These are phyloP conservation scores for Lepidurus packardi DNA, from an alignment of 1,140 invertebrate species.

Conservation along the genomic window DNA sequence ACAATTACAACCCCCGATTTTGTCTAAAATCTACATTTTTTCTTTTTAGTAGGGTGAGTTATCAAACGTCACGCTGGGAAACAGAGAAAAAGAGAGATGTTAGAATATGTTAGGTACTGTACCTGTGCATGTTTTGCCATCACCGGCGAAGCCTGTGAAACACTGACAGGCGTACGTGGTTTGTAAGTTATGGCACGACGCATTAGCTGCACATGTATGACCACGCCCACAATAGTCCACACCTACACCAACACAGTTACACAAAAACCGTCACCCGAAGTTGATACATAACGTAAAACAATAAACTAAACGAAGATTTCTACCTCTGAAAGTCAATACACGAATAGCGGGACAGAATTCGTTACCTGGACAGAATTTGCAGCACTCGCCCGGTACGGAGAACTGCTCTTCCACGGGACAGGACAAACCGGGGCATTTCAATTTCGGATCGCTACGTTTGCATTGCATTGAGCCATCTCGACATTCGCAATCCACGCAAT, in stretches of 20 bases:
- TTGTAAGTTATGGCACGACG: conserved; percentile 74
- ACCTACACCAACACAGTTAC: conserved; percentile 49
- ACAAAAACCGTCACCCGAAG: conserved; percentile 25
- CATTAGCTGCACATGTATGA: conserved; percentile 72
- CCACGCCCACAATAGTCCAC: conserved; percentile 81
- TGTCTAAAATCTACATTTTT: no score
- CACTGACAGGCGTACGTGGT: conserved; percentile 79
- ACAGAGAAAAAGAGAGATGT: neutral
- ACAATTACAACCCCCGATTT: neutral
- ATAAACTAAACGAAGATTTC: no score
- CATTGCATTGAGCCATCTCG: conserved; percentile 74
- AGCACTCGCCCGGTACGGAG: conserved; percentile 75
- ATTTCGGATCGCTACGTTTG: conserved; percentile 62
- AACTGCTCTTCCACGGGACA: conserved; percentile 72
- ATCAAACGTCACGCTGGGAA: no score
- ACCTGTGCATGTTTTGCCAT: conserved; percentile 71
- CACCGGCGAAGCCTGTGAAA: conserved; percentile 70
- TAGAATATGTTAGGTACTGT: conserved; percentile 38
- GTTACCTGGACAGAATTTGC: conserved; percentile 81
- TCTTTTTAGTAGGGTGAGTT: no score
- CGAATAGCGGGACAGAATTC: neutral
- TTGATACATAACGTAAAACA: neutral
- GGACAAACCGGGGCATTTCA: conserved; percentile 68
- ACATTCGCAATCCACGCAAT: conserved; percentile 69
- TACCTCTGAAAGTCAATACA: neutral